Evolutionary conservation across 2,888 invertebrate species (phyloP).

Genomic region (Cremastinae sp.): DNA sequence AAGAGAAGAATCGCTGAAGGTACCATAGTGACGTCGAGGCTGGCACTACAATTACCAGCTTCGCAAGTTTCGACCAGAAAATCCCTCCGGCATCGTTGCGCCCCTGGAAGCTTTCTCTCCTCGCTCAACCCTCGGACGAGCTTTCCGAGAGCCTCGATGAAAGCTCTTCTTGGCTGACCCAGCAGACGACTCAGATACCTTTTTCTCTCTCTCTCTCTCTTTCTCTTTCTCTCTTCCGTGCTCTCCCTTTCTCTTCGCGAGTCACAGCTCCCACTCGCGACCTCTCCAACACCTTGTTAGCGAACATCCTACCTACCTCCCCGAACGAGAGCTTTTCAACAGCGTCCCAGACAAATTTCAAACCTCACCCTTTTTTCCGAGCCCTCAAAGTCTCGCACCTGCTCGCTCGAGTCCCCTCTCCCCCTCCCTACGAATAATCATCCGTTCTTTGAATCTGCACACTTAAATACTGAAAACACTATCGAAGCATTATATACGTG

Average conservation of each 20-base stretch:
- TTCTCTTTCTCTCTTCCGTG: slow-evolving; percentile 60
- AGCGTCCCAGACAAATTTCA: slow-evolving; percentile 38
- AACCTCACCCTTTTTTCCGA: slow-evolving; percentile 20
- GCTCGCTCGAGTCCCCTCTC: neutral
- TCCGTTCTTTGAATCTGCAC: too few species aligned
- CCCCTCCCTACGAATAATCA: too few species aligned
- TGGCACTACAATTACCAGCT: slow-evolving; percentile 76
- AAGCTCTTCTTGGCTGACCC: slow-evolving; percentile 71
- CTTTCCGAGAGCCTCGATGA: slow-evolving; percentile 51
- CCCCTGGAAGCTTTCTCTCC: slow-evolving; percentile 62
- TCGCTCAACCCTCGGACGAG: slow-evolving; percentile 46
- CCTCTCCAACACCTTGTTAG: slow-evolving; percentile 76
- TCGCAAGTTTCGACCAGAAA: slow-evolving; percentile 68
- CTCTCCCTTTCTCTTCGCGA: slow-evolving; percentile 44
- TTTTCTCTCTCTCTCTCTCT: slow-evolving; percentile 56
- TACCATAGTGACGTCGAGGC: slow-evolving; percentile 54
- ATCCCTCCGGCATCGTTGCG: slow-evolving; percentile 68
- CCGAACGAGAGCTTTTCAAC: slow-evolving; percentile 56
- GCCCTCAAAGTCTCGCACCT: slow-evolving; percentile 34
- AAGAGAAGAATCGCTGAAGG: slow-evolving; percentile 39
- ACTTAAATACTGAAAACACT: too few species aligned
- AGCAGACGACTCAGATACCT: slow-evolving; percentile 61
- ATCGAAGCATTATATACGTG: too few species aligned
- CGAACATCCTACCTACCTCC: slow-evolving; percentile 58
- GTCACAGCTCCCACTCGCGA: slow-evolving; percentile 61